These are phyloP conservation scores for Catharus ustulatus DNA, from an alignment of 2,797 vertebrate species.

Conservation along the genomic window DNA sequence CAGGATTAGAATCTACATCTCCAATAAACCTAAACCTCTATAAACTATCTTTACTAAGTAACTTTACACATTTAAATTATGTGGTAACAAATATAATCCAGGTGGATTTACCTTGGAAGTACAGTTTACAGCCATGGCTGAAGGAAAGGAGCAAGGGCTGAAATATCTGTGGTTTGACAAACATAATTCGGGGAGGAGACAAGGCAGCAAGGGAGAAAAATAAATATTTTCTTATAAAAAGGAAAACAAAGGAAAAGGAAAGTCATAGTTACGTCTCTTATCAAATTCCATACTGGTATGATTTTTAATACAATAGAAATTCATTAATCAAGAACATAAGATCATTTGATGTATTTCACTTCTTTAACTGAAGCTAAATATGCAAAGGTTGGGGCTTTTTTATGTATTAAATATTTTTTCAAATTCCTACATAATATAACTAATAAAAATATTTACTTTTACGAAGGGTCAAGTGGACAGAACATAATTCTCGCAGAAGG, in stretches of 20 bases:
- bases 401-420: neutral
- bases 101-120: neutral
- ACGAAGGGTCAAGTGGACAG: constrained; percentile 44
- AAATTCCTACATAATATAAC: constrained; percentile 35
- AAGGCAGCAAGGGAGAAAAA: neutral
- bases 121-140: neutral
- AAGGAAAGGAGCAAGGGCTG: neutral
- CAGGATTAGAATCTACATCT: neutral
- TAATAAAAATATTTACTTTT: constrained; percentile 55
- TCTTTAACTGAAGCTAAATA: neutral
- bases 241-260: neutral
- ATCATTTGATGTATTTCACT: neutral
- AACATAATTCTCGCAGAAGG: constrained; percentile 60
- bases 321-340: neutral
- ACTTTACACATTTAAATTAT: neutral
- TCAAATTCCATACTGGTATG: neutral
- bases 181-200: neutral
- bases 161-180: neutral
- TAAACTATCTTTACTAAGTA: neutral
- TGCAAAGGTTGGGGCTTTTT: neutral
- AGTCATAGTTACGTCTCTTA: neutral
- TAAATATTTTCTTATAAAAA: neutral
- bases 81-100: neutral
- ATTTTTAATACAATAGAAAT: neutral
- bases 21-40: neutral